phyloP scores from a whole-genome alignment of 1,140 invertebrate species.

The Drosophila pseudoananassae region DNA sequence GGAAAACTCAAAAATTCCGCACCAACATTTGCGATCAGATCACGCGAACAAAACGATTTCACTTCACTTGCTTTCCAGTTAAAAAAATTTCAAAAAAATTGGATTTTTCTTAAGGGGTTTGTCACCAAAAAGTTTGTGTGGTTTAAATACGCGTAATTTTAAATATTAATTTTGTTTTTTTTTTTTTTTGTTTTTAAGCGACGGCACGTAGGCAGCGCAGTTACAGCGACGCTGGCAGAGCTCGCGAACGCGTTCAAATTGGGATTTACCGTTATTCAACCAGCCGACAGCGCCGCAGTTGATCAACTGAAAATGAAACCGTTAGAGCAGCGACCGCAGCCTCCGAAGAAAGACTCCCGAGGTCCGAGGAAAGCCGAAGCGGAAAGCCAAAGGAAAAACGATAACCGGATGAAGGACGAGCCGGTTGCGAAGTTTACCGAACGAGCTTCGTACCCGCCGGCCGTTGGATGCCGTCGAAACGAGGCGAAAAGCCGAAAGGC shows the following conservation, averaged over 20 bases:
- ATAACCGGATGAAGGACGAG: background rate
- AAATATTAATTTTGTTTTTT: background rate
- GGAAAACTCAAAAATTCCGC: constrained; percentile 31
- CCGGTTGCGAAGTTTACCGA: constrained; percentile 11
- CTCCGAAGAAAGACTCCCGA: constrained; percentile 14
- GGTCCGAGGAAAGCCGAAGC: constrained; percentile 1
- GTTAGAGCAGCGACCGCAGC: constrained; percentile 24
- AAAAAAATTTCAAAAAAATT: constrained; percentile 34
- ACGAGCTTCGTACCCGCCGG: constrained; percentile 21
- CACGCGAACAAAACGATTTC: constrained; percentile 23
- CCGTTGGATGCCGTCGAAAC: constrained; percentile 61
- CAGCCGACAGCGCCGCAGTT: constrained; percentile 64
- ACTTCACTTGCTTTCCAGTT: constrained; percentile 13
- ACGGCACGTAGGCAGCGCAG: constrained; percentile 3
- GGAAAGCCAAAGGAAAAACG: background rate
- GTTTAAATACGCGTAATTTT: background rate
- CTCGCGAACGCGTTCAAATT: constrained; percentile 2
- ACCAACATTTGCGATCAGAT: constrained; percentile 41
- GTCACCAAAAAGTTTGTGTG: background rate
- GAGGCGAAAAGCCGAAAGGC: constrained; percentile 30
- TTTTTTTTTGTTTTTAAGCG: background rate
- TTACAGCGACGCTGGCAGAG: constrained; percentile 3
- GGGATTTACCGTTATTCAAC: constrained; percentile 40
- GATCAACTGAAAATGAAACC: constrained; percentile 69
- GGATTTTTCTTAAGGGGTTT: background rate